A percentile compares a stretch with the other conserved stretches of the same genome.
Conservation (phyloP, 2,888 invertebrate genomes). For the Campaea margaritaria region DNA sequence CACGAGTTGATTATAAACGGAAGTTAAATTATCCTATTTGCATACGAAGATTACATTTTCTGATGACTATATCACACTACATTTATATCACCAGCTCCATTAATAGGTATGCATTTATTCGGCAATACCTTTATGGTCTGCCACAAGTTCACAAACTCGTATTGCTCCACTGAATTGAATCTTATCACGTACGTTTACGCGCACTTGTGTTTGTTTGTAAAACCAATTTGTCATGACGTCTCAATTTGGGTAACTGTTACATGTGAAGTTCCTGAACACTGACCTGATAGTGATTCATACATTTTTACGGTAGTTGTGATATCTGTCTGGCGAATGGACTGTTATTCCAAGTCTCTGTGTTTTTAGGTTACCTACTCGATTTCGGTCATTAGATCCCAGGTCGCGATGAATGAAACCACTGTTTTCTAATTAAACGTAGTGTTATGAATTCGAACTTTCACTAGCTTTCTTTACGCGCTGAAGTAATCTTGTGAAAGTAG, state of each 20-base stretch:
- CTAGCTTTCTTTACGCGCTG: constrained; percentile 39
- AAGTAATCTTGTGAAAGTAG: constrained; percentile 36
- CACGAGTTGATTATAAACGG: not conserved
- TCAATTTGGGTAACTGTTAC: constrained; percentile 80
- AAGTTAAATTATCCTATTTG: not conserved
- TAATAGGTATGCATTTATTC: constrained; percentile 3
- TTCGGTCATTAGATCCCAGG: constrained; percentile 41
- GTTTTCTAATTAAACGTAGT: constrained; percentile 42
- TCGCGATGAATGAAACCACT: constrained; percentile 34
- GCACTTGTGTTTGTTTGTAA: constrained; percentile 66
- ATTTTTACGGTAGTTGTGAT: constrained; percentile 65
- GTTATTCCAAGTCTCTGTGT: constrained; percentile 55
- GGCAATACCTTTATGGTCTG: constrained; percentile 8
- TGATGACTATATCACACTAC: constrained; percentile 6
- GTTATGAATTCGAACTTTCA: constrained; percentile 37
- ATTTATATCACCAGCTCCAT: not conserved
- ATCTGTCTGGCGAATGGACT: constrained; percentile 52
- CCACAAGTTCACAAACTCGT: constrained; percentile 58
- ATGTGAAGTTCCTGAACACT: constrained; percentile 66
- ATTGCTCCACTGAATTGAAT: constrained; percentile 64
- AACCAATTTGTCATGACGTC: constrained; percentile 73
- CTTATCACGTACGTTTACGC: constrained; percentile 66
- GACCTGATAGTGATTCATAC: constrained; percentile 78
- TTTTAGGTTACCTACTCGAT: constrained; percentile 54
- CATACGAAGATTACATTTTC: constrained; percentile 10